Base-by-base conservation (phyloP, 2,888 invertebrate genomes). In the Agrochola lota region DNA sequence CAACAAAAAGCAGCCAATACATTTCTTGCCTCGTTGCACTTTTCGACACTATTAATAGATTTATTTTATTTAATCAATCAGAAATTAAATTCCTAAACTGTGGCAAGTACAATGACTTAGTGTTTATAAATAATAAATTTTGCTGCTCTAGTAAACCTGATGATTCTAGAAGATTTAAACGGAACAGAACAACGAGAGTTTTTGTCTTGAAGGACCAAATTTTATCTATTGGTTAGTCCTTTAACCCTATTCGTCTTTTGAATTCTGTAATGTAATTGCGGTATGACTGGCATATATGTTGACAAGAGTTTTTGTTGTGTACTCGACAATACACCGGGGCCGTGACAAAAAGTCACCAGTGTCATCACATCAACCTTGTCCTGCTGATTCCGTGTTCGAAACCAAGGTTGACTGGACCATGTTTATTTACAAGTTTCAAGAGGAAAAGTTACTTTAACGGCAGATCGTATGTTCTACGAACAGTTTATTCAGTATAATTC, bases 341-440 rank as follows among this genome's bases (percentile, higher is more conserved):
- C 73, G 70, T 84, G 80, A 89, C 89, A 91, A 94, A 94, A 94
- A 93, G 85, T 89, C 69, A 17, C 88, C 90, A 91, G 89, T 93
- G 92, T 93, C 94, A 93, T 93, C 93, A 85, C 75, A 84, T 74
- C 87, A 92, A 91, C 95, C 94, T 95, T 92, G 94, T 85, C 79
- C 80, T 84, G 82, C 85, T 90, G 90, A 94, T 94, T 95, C 94
- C 94, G 95, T 90, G 91, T 94, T 93, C 89, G 85, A 83, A 85
- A 92, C 91, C 93, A 94, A 94, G 93, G 94, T 88, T 85, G 77
- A 74, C 49, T 71, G 85, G 84, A 82, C 78, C 60, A 80, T 76
- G 60, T 72, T 72, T 66, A 67, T 78, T 66, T 72, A 60, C 67
- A 75, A 73, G 26, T 55, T 72, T 84, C 63, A 81, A 85, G 78